Conservation (phyloP, 2,797 vertebrate species). For the Aselliscus stoliczkanus region DNA sequence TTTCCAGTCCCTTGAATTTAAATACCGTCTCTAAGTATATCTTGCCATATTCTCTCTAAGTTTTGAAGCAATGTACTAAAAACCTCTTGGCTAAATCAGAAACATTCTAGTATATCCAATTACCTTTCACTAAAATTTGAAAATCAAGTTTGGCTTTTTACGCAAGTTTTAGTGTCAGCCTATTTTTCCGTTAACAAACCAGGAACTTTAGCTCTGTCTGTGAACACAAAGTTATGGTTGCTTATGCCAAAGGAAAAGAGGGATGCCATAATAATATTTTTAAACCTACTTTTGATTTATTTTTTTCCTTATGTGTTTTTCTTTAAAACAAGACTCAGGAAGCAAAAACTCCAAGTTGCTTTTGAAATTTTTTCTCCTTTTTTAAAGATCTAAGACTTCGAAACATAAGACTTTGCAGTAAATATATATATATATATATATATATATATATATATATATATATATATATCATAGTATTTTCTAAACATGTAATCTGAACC, state of each 20-base stretch:
- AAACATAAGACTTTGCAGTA: too few relatives aligned
- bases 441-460: too few relatives aligned
- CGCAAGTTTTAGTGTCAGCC: not conserved
- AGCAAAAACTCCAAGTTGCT: not conserved
- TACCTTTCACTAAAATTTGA: not conserved
- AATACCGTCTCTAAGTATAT: not conserved
- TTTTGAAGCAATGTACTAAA: not conserved
- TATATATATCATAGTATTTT: not conserved
- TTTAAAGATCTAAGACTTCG: too few relatives aligned
- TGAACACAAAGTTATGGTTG: not conserved
- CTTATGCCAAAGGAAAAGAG: not conserved
- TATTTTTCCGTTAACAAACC: not conserved
- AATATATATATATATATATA: not conserved
- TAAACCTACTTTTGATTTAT: not conserved
- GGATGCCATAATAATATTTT: not conserved
- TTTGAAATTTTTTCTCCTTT: not conserved
- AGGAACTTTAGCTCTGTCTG: not conserved
- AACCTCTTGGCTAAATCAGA: not conserved
- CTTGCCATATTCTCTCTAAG: not conserved
- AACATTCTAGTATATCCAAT: not conserved
- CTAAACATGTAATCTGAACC: not conserved
- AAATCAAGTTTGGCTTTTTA: not conserved
- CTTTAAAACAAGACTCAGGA: not conserved
- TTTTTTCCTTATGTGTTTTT: not conserved
- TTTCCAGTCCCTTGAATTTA: not conserved